Conservation (phyloP, 2,888 invertebrate species). For the Dichetophora obliterata region DNA sequence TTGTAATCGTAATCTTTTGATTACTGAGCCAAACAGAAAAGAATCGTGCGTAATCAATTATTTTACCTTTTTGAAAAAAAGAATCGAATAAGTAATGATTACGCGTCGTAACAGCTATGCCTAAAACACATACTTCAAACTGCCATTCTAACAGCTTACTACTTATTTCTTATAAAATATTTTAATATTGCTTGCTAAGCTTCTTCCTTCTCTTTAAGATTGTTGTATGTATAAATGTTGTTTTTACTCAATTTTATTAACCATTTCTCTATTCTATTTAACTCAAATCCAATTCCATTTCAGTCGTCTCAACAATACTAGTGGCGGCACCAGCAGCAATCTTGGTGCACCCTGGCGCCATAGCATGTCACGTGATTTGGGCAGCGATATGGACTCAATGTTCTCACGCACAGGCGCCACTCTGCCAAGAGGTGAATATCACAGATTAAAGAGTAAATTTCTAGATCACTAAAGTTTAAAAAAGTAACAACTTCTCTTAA, state of each 20-base stretch:
- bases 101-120: too few species aligned
- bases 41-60: too few species aligned
- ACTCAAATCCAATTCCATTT: constrained; percentile 44
- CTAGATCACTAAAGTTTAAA: constrained; percentile 61
- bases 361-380: constrained; percentile 77
- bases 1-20: too few species aligned
- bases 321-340: constrained; percentile 51
- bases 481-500: constrained; percentile 11
- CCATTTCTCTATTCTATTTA: constrained; percentile 33
- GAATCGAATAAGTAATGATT: too few species aligned
- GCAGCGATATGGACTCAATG: constrained; percentile 81
- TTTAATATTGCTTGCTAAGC: too few species aligned
- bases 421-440: constrained; percentile 79
- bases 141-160: too few species aligned
- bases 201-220: neutral
- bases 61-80: too few species aligned
- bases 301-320: constrained; percentile 65
- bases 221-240: constrained; percentile 37
- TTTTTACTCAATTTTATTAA: constrained; percentile 51
- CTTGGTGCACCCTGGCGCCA: constrained; percentile 73
- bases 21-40: too few species aligned
- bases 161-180: too few species aligned
- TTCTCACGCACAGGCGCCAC: constrained; percentile 74
- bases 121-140: too few species aligned
- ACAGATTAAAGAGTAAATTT: constrained; percentile 70